Base-by-base conservation (phyloP, 2,113 vertebrate species). In the Acanthochromis polyacanthus region DNA sequence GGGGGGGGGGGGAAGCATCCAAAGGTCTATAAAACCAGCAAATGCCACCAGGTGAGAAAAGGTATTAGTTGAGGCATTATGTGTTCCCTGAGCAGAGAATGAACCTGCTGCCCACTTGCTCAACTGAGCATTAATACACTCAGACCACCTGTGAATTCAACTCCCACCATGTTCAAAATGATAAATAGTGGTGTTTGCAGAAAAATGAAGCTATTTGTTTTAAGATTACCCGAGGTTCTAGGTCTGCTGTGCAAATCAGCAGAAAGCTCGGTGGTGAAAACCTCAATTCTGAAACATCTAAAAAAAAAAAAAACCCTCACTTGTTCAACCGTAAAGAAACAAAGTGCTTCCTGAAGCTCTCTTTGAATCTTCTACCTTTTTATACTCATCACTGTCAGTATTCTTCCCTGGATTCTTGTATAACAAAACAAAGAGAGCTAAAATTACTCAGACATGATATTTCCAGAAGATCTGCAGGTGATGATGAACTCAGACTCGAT, bases 121-220 rank as follows among this genome's bases (percentile, higher is more conserved):
- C 50, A 50, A 55, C 28, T 69, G 14, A 59, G 76, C 81, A 79
- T 82, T 68, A 74, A 83, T 66, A 80, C 40, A 62, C 17, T 22
- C 50, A 16, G 63, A 78, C 70, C 71, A 85, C 74, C 79, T 75
- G 75, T 55, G 53, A 87, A 76, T 84, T 71, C 22, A 71, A 66
- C 58, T 75, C 64, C 71, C 65, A 55, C 58, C 40, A 2, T 72
- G 66, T 64, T 76, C 40, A 53, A 32, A 36, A 67, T 75, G 78
- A 82, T 81, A 59, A 80, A 87, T 64, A 43, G 53, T 45, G 25
- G 20, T 46, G 62, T 68, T 78, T 62, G 55, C 10, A 52, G 66
- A 79, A 73, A 72, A 68, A 81, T 62, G 0, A 40, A 71, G 70
- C 52, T 17, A 71, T 88, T 87, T 77, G 75, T 82, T 81, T 62